phyloP scores from a whole-genome alignment of 2,797 vertebrate genomes.

The Sebastes paucispinis region DNA sequence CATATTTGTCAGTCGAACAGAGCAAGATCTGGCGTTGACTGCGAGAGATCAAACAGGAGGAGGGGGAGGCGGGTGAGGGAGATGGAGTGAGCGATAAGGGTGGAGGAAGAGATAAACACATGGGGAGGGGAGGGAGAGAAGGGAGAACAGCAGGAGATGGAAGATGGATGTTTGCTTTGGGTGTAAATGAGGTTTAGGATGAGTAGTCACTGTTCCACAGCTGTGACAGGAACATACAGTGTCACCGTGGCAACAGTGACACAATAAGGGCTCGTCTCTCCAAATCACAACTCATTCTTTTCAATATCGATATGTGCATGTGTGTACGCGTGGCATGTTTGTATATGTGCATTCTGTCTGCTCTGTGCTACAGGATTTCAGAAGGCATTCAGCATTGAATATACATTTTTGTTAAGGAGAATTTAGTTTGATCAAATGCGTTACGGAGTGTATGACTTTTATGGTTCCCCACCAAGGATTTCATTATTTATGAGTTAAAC shows the following conservation, averaged over 20 bases:
- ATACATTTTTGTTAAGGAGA: constrained; percentile 45
- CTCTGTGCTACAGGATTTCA: not conserved
- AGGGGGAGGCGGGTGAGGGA: constrained; percentile 10
- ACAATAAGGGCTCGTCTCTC: constrained; percentile 11
- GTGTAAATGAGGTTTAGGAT: constrained; percentile 43
- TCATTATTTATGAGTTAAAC: constrained; percentile 74
- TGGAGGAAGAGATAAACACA: constrained; percentile 9
- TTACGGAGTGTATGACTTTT: constrained; percentile 30
- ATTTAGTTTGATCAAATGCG: constrained; percentile 49
- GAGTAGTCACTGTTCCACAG: constrained; percentile 38
- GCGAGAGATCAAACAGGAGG: constrained; percentile 31
- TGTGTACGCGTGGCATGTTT: not conserved
- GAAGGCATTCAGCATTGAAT: not conserved
- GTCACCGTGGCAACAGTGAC: constrained; percentile 39
- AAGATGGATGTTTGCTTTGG: constrained; percentile 33
- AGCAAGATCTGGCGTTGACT: constrained; percentile 11
- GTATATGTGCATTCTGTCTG: not conserved
- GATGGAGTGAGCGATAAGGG: constrained; percentile 4
- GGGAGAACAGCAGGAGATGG: not conserved
- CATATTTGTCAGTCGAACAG: constrained; percentile 39
- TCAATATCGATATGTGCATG: not conserved
- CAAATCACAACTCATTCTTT: constrained; percentile 31
- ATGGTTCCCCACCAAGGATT: constrained; percentile 47
- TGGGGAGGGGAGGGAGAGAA: not conserved
- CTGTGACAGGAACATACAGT: constrained; percentile 43